Evolutionary conservation across 2,888 invertebrate genomes (phyloP).

Genomic region (Drosophila paucipuncta): DNA sequence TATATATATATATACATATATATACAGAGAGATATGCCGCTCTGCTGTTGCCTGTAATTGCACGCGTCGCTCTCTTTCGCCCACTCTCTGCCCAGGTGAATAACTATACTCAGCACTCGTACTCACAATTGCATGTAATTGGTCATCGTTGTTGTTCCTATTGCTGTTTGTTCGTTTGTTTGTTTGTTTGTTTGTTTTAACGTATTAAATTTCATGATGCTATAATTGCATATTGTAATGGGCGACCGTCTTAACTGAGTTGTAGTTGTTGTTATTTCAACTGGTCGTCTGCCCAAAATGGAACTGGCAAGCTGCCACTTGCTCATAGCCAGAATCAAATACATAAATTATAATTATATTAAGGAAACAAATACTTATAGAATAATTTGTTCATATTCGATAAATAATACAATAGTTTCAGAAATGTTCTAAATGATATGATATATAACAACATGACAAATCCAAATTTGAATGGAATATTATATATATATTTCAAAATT

Average conservation of each 20-base stretch:
- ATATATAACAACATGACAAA: not conserved
- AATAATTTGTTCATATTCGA: not conserved
- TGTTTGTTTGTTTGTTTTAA: slow-evolving; percentile 63
- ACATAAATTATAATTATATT: slow-evolving; percentile 26
- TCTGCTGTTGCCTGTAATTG: slow-evolving; percentile 31
- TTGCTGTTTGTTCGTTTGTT: slow-evolving; percentile 45
- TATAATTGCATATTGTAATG: slow-evolving; percentile 74
- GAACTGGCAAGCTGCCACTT: slow-evolving; percentile 37
- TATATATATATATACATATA: not conserved
- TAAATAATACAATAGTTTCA: not conserved
- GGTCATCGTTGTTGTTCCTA: slow-evolving; percentile 36
- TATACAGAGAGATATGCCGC: slow-evolving; percentile 3
- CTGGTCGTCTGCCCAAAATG: slow-evolving; percentile 47
- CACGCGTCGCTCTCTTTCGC: slow-evolving; percentile 39
- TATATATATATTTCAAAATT: not conserved
- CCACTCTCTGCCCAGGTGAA: slow-evolving; percentile 53
- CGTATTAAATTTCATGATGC: slow-evolving; percentile 76
- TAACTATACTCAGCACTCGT: slow-evolving; percentile 39
- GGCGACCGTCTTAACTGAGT: slow-evolving; percentile 38
- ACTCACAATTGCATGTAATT: slow-evolving; percentile 72
- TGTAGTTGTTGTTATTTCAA: slow-evolving; percentile 25
- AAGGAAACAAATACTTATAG: slow-evolving; percentile 26
- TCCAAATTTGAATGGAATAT: not conserved
- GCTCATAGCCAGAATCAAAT: slow-evolving; percentile 24
- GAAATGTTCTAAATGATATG: not conserved